Base-by-base conservation (phyloP, 2,113 vertebrate species). In the Podilymbus podiceps region DNA sequence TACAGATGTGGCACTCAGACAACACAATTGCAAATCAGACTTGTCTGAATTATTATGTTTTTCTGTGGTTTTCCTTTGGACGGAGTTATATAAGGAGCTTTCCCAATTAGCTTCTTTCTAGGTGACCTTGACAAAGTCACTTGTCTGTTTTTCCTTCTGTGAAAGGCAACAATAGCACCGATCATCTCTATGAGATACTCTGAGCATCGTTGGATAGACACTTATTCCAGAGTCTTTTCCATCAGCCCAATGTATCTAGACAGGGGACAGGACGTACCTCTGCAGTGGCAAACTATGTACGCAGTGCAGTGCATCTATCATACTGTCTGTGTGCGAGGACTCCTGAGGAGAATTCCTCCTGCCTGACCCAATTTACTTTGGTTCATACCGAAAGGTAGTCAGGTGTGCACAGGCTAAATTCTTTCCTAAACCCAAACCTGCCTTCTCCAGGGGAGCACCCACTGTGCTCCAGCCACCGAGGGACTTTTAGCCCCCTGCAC, bases 171-270 rank as follows among this genome's bases (percentile, higher is more conserved):
- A 35, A 12, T 59, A 50, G 38, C 19, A 40, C 15, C 16, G 5
- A 50, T 50, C 42, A 62, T 66, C 24, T 60, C 19, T 67, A 4
- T n/a, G 53, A 80, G 23, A 16, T 59, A 53, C 15, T 72, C 25
- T 2, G 2, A 76, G 25, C 3, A 1, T 9, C n/a, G 25, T 4
- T 15, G 21, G 11, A 35, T 3, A 25, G 28, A 27, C 0, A 2
- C 15, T 38, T 55, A 46, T 50, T 55, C n/a, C 7, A 49, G 3
- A 52, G 16, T 53, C 21, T 64, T 85, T 71, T 46, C 14, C 52
- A 71, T 31, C 46, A 69, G 13, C 20, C 24, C 27, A 16, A 8
- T 49, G 22, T 18, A 33, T 38, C 13, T 8, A 64, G 25, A 20
- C 2, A 5, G 86, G 24, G 4, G 15, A 49, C 46, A 78, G 40